Conservation (phyloP, 2,113 vertebrate genomes). For the Cynoglossus semilaevis region DNA sequence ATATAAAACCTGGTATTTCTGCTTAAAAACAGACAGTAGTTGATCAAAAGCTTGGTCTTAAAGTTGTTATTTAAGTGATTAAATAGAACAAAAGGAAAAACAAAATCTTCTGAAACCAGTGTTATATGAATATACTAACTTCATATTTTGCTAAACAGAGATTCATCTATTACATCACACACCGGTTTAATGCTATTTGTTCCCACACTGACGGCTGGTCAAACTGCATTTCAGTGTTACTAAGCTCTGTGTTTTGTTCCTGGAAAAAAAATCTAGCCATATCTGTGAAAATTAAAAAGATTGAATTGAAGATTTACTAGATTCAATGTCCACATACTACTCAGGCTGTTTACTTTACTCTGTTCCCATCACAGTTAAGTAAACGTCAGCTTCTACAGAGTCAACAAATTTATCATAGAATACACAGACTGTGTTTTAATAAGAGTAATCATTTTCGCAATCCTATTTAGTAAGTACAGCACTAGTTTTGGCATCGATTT, state of each 20-base stretch:
- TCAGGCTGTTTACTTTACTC: neutral
- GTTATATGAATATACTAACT: no score
- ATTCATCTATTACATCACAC: neutral
- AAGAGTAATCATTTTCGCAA: constrained; percentile 5
- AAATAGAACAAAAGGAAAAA: no score
- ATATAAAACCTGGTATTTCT: no score
- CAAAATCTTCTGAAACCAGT: no score
- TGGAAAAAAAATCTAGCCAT: neutral
- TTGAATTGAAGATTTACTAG: neutral
- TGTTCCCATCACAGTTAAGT: neutral
- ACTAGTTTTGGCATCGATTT: no score
- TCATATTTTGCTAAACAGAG: no score
- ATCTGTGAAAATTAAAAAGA: neutral
- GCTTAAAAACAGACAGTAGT: no score
- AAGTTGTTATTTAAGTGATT: no score
- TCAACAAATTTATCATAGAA: constrained; percentile 19
- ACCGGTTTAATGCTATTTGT: neutral
- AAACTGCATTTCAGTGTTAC: neutral
- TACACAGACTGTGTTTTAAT: constrained; percentile 7
- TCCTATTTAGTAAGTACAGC: no score
- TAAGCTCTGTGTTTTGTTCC: neutral
- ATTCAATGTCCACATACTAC: constrained; percentile 12
- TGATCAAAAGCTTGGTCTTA: no score
- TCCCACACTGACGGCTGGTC: neutral
- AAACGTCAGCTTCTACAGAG: neutral